Conservation (phyloP, 1,140 invertebrate genomes). For the Trachelipus rathkii region DNA sequence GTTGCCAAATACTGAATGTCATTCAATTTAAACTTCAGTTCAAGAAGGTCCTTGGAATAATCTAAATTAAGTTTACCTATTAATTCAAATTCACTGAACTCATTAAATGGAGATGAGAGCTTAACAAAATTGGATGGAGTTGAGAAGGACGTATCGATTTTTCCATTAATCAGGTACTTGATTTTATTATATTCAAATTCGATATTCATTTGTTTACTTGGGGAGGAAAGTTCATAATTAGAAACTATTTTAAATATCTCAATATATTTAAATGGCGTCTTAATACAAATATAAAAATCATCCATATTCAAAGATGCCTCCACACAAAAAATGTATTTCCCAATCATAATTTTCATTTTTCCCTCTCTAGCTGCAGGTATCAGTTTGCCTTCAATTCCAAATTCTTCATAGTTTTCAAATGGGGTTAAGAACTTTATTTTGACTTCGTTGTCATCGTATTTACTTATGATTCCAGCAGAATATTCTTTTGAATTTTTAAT, state of each 20-base stretch:
- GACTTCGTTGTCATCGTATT: background rate
- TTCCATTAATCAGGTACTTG: background rate
- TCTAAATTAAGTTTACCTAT: slow-evolving; percentile 21
- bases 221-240: background rate
- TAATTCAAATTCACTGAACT: background rate
- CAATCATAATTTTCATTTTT: slow-evolving; percentile 25
- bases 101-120: slow-evolving; percentile 21
- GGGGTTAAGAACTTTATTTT: slow-evolving; percentile 29
- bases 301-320: slow-evolving; percentile 16
- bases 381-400: slow-evolving; percentile 25
- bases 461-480: background rate
- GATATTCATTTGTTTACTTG: background rate
- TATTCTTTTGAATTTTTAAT: background rate
- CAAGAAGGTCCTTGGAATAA: slow-evolving; percentile 19
- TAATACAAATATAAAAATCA: slow-evolving; percentile 28
- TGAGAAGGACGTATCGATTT: background rate
- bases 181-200: slow-evolving; percentile 10
- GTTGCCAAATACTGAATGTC: slow-evolving; percentile 8
- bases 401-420: slow-evolving; percentile 25
- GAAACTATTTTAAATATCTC: slow-evolving; percentile 19
- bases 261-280: slow-evolving; percentile 31
- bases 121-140: slow-evolving; percentile 17
- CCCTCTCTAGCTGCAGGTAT: slow-evolving; percentile 14
- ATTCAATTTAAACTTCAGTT: background rate
- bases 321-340: slow-evolving; percentile 17